Evolutionary conservation across 2,888 invertebrate genomes (phyloP).

Genomic region (Apoderus coryli): DNA sequence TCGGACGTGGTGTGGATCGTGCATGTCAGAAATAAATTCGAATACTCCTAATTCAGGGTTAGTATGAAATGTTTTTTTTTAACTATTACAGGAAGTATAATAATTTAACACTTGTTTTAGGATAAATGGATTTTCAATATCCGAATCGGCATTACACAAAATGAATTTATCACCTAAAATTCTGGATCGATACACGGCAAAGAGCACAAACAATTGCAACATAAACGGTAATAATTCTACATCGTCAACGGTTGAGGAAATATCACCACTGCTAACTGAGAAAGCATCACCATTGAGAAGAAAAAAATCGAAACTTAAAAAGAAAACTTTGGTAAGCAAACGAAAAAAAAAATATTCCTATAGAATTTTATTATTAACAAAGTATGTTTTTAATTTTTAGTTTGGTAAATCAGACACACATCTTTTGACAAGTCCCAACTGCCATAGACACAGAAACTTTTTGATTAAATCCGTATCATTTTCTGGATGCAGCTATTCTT

Average conservation of each 20-base stretch:
- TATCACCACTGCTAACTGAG: conserved; percentile 35
- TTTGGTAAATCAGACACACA: conserved; percentile 23
- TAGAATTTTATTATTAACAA: conserved; percentile 8
- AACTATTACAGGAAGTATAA: too few relatives aligned
- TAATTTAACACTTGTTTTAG: conserved; percentile 16
- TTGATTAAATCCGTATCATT: conserved; percentile 62
- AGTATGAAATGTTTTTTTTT: conserved; percentile 9
- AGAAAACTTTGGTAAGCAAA: conserved; percentile 20
- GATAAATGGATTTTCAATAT: conserved; percentile 53
- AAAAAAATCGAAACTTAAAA: conserved; percentile 27
- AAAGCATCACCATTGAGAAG: conserved; percentile 27
- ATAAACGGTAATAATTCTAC: conserved; percentile 33
- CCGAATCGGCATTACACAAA: conserved; percentile 76
- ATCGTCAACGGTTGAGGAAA: conserved; percentile 40
- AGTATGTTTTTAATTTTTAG: conserved; percentile 14
- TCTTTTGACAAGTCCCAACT: conserved; percentile 17
- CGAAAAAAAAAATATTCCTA: conserved; percentile 6
- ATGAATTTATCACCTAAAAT: conserved; percentile 35
- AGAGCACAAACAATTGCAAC: conserved; percentile 24
- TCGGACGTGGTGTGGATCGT: conserved; percentile 66
- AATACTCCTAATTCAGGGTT: conserved; percentile 11
- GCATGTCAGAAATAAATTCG: too few relatives aligned
- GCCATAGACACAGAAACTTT: conserved; percentile 17
- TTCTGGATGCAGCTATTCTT: conserved; percentile 39
- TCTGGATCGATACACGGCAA: conserved; percentile 23